Base-by-base conservation (phyloP, 2,888 invertebrate species). In the Drosophila acutilabella region DNA sequence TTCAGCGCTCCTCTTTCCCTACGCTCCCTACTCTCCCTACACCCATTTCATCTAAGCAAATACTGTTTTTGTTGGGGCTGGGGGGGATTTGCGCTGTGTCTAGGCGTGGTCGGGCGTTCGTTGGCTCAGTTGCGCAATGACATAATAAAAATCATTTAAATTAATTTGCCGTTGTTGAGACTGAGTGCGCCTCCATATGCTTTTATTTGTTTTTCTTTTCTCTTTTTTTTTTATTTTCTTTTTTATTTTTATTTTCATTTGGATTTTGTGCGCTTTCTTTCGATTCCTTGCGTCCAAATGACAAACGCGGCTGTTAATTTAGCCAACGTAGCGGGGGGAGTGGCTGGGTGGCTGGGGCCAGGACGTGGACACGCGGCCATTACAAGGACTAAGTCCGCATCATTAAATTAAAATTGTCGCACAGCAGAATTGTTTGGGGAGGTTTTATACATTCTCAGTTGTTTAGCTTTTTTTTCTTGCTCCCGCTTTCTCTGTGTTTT, bases 401-500 rank as follows among this genome's bases (percentile, higher is more conserved):
- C 89, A 89, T 89, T 89, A 89, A 88, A 81, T 84, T 81, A 84
- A 88, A 87, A 85, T 89, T 80, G 87, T 89, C 74, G 89, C 87
- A 67, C 74, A 59, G 62, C 50, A 53, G 64, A 71, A 60, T 53
- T 70, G 47, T 45, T 69, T 67, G 60, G 71, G 71, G 78, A 68
- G 62, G 76, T 79, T 71, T 51, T 61, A 52, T 51, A 52, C 47
- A 18, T 20, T 23, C 42, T 48, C 45, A 57, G 18, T 6, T 50
- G 7, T 23, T 50, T 33, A 61, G 64, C 56, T 62, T 58, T 48
- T 48, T 38, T 50, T 54, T 44, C 40, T 50, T 47, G 26, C 42
- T 11, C 30, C 30, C 30, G 8, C 30, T 13, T 20, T 56, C 51
- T 65, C 52, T 80, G 65, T 71, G 65, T 30, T 30, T 30, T 56